Percentiles rank a stretch among this genome's conserved stretches.
phyloP scores from a whole-genome alignment of 2,113 vertebrate genomes.

The Percina caprodes region DNA sequence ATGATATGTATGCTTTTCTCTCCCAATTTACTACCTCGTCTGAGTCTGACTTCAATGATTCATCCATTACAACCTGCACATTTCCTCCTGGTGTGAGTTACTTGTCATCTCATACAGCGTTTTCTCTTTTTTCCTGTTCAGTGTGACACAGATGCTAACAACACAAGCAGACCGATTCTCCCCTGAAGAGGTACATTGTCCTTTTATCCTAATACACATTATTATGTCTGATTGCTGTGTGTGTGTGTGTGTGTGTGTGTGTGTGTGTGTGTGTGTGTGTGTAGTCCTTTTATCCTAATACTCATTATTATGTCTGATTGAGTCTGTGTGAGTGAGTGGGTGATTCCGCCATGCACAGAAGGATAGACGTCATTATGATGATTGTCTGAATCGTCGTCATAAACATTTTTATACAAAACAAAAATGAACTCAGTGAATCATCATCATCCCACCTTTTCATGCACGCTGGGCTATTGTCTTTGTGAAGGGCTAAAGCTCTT shows the following conservation, averaged over 20 bases:
- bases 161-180: conserved; percentile 95
- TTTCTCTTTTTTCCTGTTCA: conserved; percentile 63
- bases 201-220: conserved; percentile 20
- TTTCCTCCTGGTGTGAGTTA: conserved; percentile 5
- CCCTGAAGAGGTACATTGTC: conserved; percentile 89
- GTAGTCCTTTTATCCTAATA: too few species aligned
- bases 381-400: conserved; percentile 2
- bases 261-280: too few species aligned
- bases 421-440: conserved; percentile 36
- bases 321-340: not conserved
- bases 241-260: not conserved
- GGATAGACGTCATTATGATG: conserved; percentile 40
- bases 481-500: not conserved
- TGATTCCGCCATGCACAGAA: conserved; percentile 1
- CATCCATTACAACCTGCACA: not conserved
- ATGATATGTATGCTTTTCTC: not conserved
- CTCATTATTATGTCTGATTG: too few species aligned
- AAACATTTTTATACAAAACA: not conserved
- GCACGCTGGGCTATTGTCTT: conserved; percentile 2
- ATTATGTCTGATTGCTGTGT: conserved; percentile 35
- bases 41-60: conserved; percentile 5
- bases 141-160: conserved; percentile 95
- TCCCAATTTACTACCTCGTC: not conserved
- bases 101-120: not conserved
- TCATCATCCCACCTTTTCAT: conserved; percentile 3